Evolutionary conservation across 1,140 invertebrate genomes (phyloP), one percentile per base, ranked within the genome.

Genomic region (Drosophila sechellia): DNA sequence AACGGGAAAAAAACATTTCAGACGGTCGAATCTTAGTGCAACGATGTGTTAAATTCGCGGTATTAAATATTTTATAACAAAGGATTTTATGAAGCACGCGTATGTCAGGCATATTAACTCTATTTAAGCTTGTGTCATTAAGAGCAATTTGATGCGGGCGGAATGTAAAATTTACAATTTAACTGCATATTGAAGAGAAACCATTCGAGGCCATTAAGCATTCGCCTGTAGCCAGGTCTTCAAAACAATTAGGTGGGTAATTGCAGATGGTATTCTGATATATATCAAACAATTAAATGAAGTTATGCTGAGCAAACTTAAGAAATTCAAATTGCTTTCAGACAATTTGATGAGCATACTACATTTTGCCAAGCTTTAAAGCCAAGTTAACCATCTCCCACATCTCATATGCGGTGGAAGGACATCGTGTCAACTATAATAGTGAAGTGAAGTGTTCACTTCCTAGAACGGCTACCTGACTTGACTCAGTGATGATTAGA

Each of bases 31-130:
- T 58, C 2, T 52, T 43, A 70, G 55, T 53, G 46, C 13, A 45
- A 31, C 54, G 48, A 34, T 53, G 71, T 70, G 64, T 52, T 50
- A 71, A 66, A 73, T 53, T 53, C 15, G 15, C 22, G 10, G 39
- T 20, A 34, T 53, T 61, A 54, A 61, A 61, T 61, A 61, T 61
- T 61, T 61, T 34, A 61, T 61, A 34, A 35, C 27, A 43, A 61
- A 53, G 37, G 39, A 34, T 27, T 35, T 35, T 6, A 22, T 15
- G 2, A 11, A 42, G 27, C n/a, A 20, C 42, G 25, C 48, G 15
- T 20, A 34, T 52, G 49, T 34, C 25, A 43, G 37, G 42, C 17
- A 40, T 15, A 35, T 61, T 34, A 34, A 53, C 17, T 43, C 31
- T 27, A 54, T 35, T 43, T 15, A 35, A 53, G 25, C 27, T 27